Evolutionary conservation across 2,888 invertebrate genomes (phyloP).

Genomic region (Neoitamus cyanurus): DNA sequence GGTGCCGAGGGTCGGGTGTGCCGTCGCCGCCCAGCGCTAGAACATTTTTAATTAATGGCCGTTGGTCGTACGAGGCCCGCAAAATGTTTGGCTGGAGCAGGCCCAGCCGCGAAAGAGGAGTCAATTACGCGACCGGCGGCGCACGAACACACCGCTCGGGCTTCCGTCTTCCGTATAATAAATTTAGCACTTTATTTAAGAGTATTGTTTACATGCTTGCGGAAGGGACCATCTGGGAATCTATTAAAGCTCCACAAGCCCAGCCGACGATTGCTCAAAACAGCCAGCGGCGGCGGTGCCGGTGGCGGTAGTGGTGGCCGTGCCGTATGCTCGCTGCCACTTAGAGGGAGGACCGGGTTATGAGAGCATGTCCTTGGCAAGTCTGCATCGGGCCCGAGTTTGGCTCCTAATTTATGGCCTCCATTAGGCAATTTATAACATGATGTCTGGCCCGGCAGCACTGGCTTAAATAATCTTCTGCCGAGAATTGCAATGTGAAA

Average conservation of each 20-base stretch:
- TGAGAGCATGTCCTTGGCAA: not conserved
- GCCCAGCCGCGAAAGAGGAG: not conserved
- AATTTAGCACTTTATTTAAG: not conserved
- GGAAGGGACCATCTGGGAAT: not conserved
- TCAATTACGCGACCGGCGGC: not conserved
- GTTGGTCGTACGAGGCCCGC: not conserved
- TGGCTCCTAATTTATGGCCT: conserved; percentile 8
- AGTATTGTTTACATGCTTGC: not conserved
- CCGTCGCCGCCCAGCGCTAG: not conserved
- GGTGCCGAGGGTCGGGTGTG: not conserved
- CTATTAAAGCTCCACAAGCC: not conserved
- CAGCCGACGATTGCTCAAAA: not conserved
- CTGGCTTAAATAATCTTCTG: conserved; percentile 16
- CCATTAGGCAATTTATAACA: conserved; percentile 34
- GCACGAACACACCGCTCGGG: not conserved
- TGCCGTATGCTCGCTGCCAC: not conserved
- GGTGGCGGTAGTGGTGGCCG: not conserved
- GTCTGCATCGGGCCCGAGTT: not conserved
- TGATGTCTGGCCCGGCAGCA: not conserved
- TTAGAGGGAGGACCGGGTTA: not conserved
- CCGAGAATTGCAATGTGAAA: conserved; percentile 19
- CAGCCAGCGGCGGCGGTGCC: not conserved
- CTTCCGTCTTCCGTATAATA: not conserved
- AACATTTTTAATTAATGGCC: not conserved
- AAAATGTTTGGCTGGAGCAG: not conserved